Percentiles rank a stretch among this genome's conserved stretches.
phyloP scores from a whole-genome alignment of 2,797 vertebrate genomes.

The Cheirogaleus major region DNA sequence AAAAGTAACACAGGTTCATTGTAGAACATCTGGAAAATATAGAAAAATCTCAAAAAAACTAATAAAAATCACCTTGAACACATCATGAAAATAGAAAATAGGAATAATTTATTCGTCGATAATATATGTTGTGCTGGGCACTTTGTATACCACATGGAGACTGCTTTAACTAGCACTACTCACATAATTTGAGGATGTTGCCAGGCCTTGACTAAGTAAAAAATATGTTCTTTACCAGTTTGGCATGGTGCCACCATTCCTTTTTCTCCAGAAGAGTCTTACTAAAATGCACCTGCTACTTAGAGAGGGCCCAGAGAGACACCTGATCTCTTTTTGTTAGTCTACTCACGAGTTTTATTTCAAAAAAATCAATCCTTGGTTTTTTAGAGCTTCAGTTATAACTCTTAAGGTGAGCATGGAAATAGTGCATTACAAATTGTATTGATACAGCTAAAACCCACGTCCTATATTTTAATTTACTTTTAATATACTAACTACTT shows the following conservation, averaged over 20 bases:
- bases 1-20: neutral
- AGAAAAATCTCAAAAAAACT: neutral
- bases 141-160: neutral
- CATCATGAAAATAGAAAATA: neutral
- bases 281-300: neutral
- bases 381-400: neutral
- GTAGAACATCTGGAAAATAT: neutral
- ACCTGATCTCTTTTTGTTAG: neutral
- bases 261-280: neutral
- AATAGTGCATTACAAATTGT: neutral
- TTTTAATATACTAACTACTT: neutral
- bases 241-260: neutral
- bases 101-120: neutral
- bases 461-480: neutral
- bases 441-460: neutral
- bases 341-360: neutral
- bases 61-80: neutral
- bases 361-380: neutral
- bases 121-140: neutral
- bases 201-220: neutral
- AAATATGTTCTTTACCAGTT: neutral
- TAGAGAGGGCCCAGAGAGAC: neutral
- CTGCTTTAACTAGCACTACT: neutral
- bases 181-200: neutral
- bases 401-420: neutral